Evolutionary conservation across 2,797 vertebrate genomes (phyloP).

Genomic region (Hydrocynus forskahlii): DNA sequence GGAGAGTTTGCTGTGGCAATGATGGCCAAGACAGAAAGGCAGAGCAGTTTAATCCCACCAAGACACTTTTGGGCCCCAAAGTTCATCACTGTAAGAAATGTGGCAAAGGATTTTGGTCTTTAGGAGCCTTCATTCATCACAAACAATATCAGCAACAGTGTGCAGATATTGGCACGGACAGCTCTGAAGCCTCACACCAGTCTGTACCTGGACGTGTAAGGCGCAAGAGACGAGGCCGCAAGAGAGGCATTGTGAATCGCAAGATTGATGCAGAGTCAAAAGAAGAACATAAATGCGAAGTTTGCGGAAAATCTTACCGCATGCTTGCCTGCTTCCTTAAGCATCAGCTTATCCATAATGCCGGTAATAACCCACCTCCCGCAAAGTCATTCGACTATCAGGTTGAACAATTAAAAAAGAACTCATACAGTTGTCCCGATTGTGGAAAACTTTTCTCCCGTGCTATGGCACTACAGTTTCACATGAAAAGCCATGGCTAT

Average conservation of each 20-base stretch:
- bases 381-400: conserved; percentile 81
- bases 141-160: conserved; percentile 75
- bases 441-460: conserved; percentile 81
- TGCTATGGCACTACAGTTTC: conserved; percentile 83
- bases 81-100: conserved; percentile 80
- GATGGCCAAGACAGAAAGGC: conserved; percentile 59
- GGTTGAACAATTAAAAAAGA: conserved; percentile 80
- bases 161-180: conserved; percentile 66
- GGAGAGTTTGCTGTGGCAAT: conserved; percentile 67
- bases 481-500: conserved; percentile 82
- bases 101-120: conserved; percentile 83
- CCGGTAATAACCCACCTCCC: conserved; percentile 68
- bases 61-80: conserved; percentile 82
- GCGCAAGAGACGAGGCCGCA: conserved; percentile 76
- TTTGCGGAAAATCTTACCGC: conserved; percentile 79
- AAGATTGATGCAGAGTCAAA: conserved; percentile 58
- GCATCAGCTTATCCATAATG: conserved; percentile 76
- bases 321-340: conserved; percentile 80
- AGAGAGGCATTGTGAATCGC: conserved; percentile 67
- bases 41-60: conserved; percentile 79
- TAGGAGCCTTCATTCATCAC: conserved; percentile 80
- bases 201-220: conserved; percentile 66
- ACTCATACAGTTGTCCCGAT: conserved; percentile 79
- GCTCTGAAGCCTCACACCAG: conserved; percentile 3
- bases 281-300: conserved; percentile 77